These are phyloP conservation scores for Anthonomus grandis DNA, from an alignment of 1,140 invertebrate species.

Conservation along the genomic window DNA sequence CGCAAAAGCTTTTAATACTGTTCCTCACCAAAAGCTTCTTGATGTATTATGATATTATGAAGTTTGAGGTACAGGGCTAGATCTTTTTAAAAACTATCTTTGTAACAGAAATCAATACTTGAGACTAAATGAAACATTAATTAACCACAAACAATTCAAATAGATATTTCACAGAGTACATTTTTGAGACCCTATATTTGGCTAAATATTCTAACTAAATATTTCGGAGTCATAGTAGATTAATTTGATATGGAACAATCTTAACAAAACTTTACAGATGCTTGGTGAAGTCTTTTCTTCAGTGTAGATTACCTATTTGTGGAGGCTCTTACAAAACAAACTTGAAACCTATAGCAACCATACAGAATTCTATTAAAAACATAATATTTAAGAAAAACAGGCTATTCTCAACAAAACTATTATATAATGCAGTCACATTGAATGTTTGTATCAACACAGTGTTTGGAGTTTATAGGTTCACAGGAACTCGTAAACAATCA, in stretches of 20 bases:
- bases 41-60: not conserved
- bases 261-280: too few relatives aligned
- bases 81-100: slow-evolving; percentile 3
- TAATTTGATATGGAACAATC: not conserved
- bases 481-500: not conserved
- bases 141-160: not conserved
- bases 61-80: not conserved
- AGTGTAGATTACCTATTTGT: too few relatives aligned
- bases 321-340: not conserved
- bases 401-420: too few relatives aligned
- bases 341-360: not conserved
- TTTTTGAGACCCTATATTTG: not conserved
- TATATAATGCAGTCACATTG: not conserved
- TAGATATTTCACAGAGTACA: not conserved
- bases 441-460: not conserved
- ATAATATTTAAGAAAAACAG: not conserved
- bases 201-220: not conserved
- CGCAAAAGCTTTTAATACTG: too few relatives aligned
- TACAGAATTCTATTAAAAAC: not conserved
- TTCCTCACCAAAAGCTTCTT: too few relatives aligned
- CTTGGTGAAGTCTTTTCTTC: not conserved
- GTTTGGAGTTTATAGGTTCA: not conserved
- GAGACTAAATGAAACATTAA: slow-evolving; percentile 1
- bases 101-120: not conserved
- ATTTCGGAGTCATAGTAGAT: not conserved